Evolutionary conservation across 2,888 invertebrate genomes (phyloP), one percentile per base, ranked within the genome.

Genomic region (Tipula vernalis): DNA sequence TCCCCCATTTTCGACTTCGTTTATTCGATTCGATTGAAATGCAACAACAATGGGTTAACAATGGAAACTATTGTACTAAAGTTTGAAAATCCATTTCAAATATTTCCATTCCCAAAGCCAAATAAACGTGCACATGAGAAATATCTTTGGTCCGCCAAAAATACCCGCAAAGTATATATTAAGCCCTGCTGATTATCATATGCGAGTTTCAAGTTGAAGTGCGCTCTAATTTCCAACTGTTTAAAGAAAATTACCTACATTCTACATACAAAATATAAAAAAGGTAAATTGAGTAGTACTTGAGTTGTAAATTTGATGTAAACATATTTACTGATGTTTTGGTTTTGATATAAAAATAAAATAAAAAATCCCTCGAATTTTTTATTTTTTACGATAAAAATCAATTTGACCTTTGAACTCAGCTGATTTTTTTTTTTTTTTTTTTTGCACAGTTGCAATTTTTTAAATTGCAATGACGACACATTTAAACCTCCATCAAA

Each of bases 21-120:
- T 18, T 5, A 71, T 28, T 28, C 71, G 39, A 71, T 71, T 71
- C 71, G 71, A 71, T 71, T 28, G 71, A 71, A 71, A 71, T 28
- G 71, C 71, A 71, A 71, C 71, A 71, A 71, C 71, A 71, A 71
- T 71, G 71, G 71, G 71, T 71, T 71, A 71, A 71, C 71, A 71
- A 71, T 71, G n/a, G 51, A 57, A 57, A 5, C 51, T 15, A 57
- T n/a, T n/a, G n/a, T 6, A 39, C 39, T 39, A 39, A 57, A 57
- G 10, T 44, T 8, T 44, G 6, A 44, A 51, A 51, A 51, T 51
- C n/a, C 51, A 51, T 71, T 28, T 18, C 71, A 10, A 28, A 28
- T 71, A 28, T 12, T 12, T 3, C 28, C 28, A 71, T 71, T 18
- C 15, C 5, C 18, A 28, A 51, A 51, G 51, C 15, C 28, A 71